A percentile compares a stretch with the other conserved stretches of the same genome.
These are phyloP conservation scores for Channa maculata DNA, from an alignment of 2,113 vertebrate species.

Conservation along the genomic window DNA sequence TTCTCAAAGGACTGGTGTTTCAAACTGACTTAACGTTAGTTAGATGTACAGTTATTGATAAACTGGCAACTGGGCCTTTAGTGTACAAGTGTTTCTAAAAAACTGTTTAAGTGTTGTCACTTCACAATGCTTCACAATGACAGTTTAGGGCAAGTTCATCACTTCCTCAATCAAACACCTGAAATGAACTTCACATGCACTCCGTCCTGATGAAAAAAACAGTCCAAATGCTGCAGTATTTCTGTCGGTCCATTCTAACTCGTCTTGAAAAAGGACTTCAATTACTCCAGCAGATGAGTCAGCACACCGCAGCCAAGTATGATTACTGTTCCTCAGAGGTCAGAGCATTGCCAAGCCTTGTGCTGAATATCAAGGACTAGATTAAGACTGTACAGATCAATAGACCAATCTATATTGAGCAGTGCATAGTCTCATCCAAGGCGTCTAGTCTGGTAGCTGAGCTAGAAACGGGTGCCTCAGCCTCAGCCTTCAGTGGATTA, in stretches of 20 bases:
- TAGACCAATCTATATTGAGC: slow-evolving; percentile 70
- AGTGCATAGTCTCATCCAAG: slow-evolving; percentile 54
- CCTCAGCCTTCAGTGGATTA: slow-evolving; percentile 71
- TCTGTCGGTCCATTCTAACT: slow-evolving; percentile 35
- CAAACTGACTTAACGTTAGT: too few relatives aligned
- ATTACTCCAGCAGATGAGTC: slow-evolving; percentile 71
- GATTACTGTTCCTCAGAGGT: slow-evolving; percentile 73
- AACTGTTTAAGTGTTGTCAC: background rate
- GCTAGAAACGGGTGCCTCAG: slow-evolving; percentile 48
- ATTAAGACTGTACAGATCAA: slow-evolving; percentile 79
- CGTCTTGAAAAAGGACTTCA: slow-evolving; percentile 40
- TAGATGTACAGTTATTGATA: too few relatives aligned
- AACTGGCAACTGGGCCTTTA: too few relatives aligned
- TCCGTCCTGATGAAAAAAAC: slow-evolving; percentile 25
- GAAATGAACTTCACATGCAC: slow-evolving; percentile 23
- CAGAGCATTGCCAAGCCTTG: slow-evolving; percentile 63
- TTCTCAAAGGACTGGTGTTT: too few relatives aligned
- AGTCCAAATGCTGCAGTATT: slow-evolving; percentile 34
- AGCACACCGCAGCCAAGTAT: slow-evolving; percentile 65
- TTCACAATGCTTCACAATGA: background rate
- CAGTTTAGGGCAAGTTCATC: slow-evolving; percentile 2
- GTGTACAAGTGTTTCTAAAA: too few relatives aligned
- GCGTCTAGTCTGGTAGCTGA: slow-evolving; percentile 58
- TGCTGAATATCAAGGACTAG: slow-evolving; percentile 81
- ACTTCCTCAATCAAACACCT: slow-evolving; percentile 10